Base-by-base conservation (phyloP, 2,797 vertebrate genomes). In the Scolopax bukidnonensis region DNA sequence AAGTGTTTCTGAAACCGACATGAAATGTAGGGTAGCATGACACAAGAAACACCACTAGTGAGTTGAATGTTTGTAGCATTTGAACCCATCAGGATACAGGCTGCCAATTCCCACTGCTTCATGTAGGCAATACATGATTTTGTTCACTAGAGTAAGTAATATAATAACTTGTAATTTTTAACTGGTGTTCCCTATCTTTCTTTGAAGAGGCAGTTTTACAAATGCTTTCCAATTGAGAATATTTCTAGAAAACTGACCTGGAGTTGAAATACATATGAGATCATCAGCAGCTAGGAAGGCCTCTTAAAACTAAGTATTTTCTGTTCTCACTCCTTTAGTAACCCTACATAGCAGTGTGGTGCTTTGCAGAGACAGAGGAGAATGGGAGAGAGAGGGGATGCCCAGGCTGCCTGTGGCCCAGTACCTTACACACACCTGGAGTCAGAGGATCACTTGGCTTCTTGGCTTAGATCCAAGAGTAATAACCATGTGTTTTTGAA, bases 331-430 rank as follows among this genome's bases (percentile, higher is more conserved):
- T 32, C 19, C 10, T 78, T 75, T 19, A 19, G 28, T 36, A 79
- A 56, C 45, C 27, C 19, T 25, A 43, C 12, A 3, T 18, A 71
- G 24, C 41, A 57, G 33, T 32, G 73, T 28, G 65, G 32, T 54
- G 17, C 33, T 86, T 77, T 16, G 23, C 1, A 10, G 36, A 56
- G 21, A 8, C 18, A 16, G 8, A 75, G n/a, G 14, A 73, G 41
- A 79, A 32, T 9, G 13, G 50, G 30, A 76, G 9, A 23, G 14
- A 2, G 16, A 36, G 8, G 4, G 2, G 4, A 45, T 41, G 25
- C 61, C 59, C 7, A 23, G 8, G 0, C 38, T 69, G 15, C 38
- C 36, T 57, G 32, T 45, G 47, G 14, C 38, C 17, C 0, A 0
- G 11, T 36, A 4, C n/a, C 15, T 76, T 57, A 67, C 36, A 38